Evolutionary conservation across 2,113 vertebrate genomes (phyloP), one percentile per base, ranked within the genome.

Genomic region (Percopsis transmontana): DNA sequence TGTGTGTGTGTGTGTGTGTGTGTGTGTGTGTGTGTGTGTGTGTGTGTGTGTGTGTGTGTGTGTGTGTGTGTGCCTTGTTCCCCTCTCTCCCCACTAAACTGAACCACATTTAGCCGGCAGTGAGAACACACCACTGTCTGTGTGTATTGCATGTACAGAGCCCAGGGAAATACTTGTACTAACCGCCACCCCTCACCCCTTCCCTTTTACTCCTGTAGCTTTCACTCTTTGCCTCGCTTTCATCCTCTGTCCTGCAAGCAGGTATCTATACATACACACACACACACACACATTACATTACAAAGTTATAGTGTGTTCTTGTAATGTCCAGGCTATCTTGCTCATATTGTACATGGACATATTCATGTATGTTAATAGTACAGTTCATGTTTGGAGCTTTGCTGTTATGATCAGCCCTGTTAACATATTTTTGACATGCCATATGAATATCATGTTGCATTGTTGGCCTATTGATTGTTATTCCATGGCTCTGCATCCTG

Each of bases 21-120:
- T 68, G 44, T 45, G 5, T 41, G 16, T 45, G 52, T 48, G 19
- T 57, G 41, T 55, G 7, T 20, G 18, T 51, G 18, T 51, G 8
- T 51, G 6, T 51, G 18, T 19, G 5, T 50, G 39, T 59, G 52
- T 44, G 12, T 41, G 5, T 5, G 12, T 12, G 40, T 12, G 40
- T 12, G 5, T 41, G 5, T 1, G 40, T 7, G 40, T 41, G 63
- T 62, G 61, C 67, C 72, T 66, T 61, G 64, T 62, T 45, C 56
- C 62, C 63, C 73, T 23, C 47, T 63, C 47, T 38, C 52, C 45
- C 56, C 56, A 69, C 69, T 90, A 91, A 91, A 85, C 78, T 89
- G 72, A 90, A 87, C 87, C 90, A 92, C 74, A 90, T 91, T 90
- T 84, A 27, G 18, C 51, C n/a, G 38, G 62, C 68, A 81, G 77